Percentiles rank a stretch among this genome's conserved stretches.
Conservation (phyloP, 2,797 vertebrate species). For the Notoglanidium macrostoma region DNA sequence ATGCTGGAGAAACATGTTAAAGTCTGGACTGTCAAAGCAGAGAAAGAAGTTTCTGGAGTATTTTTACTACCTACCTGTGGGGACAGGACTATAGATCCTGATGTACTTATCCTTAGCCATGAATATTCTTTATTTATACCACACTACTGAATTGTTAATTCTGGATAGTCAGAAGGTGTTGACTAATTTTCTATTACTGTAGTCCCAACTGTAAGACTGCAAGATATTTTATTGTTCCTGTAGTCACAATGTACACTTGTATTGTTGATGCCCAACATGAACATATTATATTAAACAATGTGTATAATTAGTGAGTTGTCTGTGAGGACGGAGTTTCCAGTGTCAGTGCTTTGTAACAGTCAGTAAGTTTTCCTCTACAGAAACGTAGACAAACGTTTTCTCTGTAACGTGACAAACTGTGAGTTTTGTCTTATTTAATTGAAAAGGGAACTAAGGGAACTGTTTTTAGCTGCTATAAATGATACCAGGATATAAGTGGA, state of each 20-base stretch:
- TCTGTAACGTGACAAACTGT: no score
- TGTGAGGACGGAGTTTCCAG: background rate
- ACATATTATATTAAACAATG: background rate
- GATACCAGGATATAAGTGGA: background rate
- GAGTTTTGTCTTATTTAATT: background rate
- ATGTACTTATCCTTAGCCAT: background rate
- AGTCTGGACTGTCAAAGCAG: background rate
- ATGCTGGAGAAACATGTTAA: slow-evolving; percentile 9
- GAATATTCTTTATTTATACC: background rate
- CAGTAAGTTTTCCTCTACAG: background rate
- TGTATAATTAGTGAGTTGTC: background rate
- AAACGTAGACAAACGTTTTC: background rate
- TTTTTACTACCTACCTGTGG: background rate
- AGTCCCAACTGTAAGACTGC: background rate
- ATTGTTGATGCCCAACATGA: background rate
- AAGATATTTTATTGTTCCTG: no score
- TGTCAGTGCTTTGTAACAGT: background rate
- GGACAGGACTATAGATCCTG: background rate
- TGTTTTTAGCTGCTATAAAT: background rate
- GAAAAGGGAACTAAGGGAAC: background rate
- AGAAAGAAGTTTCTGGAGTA: background rate
- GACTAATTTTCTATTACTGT: background rate
- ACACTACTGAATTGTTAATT: no score
- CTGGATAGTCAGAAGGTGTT: background rate
- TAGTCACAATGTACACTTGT: background rate